Conservation (phyloP, 2,113 vertebrate species). For the Tragelaphus imberbis region DNA sequence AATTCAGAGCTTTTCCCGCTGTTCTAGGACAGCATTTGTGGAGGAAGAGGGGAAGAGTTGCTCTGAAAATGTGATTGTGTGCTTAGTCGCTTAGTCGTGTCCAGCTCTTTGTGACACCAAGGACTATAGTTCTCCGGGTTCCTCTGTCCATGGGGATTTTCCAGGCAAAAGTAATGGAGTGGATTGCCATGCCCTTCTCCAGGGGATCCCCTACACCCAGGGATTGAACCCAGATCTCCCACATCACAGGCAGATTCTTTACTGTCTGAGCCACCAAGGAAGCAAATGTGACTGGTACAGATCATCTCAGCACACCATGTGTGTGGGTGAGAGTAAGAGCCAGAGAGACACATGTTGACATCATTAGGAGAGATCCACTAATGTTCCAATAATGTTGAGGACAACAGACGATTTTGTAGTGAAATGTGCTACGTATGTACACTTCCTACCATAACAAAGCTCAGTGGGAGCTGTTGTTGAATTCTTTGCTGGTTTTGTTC, state of each 20-base stretch:
- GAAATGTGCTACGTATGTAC: neutral
- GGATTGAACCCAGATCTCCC: neutral
- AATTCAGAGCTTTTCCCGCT: neutral
- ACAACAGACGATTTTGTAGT: neutral
- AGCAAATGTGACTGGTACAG: neutral
- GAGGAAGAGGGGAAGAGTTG: neutral
- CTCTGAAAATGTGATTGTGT: neutral
- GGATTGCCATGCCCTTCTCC: neutral
- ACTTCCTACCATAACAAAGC: neutral
- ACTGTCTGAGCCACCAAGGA: neutral
- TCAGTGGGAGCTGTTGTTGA: neutral
- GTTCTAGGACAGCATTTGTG: neutral
- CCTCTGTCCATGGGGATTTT: neutral
- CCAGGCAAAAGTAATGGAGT: neutral
- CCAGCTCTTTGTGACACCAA: neutral
- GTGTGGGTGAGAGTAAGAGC: neutral
- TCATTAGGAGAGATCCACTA: accelerated
- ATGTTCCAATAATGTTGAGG: neutral
- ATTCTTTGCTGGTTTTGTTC: neutral
- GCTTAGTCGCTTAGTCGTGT: neutral
- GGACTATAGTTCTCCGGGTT: neutral
- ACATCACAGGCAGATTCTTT: neutral
- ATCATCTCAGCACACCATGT: neutral
- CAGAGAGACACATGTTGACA: neutral
- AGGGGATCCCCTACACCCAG: neutral